phyloP scores from a whole-genome alignment of 1,140 invertebrate genomes.

The Drosophila asahinai region DNA sequence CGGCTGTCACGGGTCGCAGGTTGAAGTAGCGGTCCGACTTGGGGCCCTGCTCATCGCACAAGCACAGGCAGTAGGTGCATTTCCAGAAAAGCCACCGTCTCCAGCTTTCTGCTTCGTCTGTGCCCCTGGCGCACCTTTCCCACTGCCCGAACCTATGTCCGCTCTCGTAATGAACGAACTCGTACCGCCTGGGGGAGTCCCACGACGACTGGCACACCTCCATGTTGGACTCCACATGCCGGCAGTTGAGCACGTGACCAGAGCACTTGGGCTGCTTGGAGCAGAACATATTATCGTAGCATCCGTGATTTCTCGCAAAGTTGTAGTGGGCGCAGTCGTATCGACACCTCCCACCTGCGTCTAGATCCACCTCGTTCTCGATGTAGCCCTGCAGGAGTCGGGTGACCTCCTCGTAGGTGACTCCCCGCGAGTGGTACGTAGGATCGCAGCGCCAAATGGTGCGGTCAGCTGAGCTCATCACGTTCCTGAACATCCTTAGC shows the following conservation, averaged over 20 bases:
- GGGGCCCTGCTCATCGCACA: conserved; percentile 91
- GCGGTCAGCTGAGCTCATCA: conserved; percentile 85
- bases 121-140: conserved; percentile 86
- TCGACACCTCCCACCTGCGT: conserved; percentile 89
- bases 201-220: conserved; percentile 89
- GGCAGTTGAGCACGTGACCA: conserved; percentile 91
- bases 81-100: conserved; percentile 91
- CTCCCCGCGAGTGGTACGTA: conserved; percentile 74
- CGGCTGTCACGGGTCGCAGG: conserved; percentile 88
- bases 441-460: conserved; percentile 93
- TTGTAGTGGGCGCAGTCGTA: conserved; percentile 92
- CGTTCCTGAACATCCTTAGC: background rate
- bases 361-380: conserved; percentile 95
- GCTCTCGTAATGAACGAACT: conserved; percentile 94
- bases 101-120: conserved; percentile 92
- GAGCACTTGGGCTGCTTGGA: conserved; percentile 88
- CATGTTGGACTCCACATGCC: conserved; percentile 93
- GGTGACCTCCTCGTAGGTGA: conserved; percentile 91
- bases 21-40: conserved; percentile 93
- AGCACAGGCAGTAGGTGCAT: conserved; percentile 95
- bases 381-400: conserved; percentile 94
- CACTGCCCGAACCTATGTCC: conserved; percentile 87
- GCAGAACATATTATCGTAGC: conserved; percentile 90
- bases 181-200: conserved; percentile 89
- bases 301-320: conserved; percentile 89